Evolutionary conservation across 2,888 invertebrate genomes (phyloP), one percentile per base, ranked within the genome.

Genomic region (Agriopis leucophaearia): DNA sequence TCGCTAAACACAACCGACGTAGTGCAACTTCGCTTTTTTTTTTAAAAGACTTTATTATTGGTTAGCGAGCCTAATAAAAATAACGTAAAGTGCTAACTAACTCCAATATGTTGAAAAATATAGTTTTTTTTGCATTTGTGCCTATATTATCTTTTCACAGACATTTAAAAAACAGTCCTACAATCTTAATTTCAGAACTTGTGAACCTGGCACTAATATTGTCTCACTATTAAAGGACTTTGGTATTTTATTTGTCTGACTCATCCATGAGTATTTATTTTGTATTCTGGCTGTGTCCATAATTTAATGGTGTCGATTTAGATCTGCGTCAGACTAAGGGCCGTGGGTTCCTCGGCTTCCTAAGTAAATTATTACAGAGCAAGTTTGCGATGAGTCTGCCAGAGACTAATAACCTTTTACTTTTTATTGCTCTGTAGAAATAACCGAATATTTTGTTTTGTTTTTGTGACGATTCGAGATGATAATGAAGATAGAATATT

Each of bases 301-400:
- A 35, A 16, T 51, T 44, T 45, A 12, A 45, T 18, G 6, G n/a
- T 1, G 66, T 6, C 18, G 68, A 27, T 69, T 64, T 45, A 42
- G 6, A 38, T 65, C 27, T 66, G 65, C 65, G 66, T 47, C 59
- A 69, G 57, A 40, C 57, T 38, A 48, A 40, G 16, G 55, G 55
- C 42, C 50, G 44, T 47, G 60, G 64, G 69, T 65, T 68, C 64
- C 66, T 50, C 65, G 71, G 75, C 78, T 81, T 83, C 90, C 88
- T 61, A 88, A 91, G 86, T 92, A 91, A 92, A 92, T 92, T 92
- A 92, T 92, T 90, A 88, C 89, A 81, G 81, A 80, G 87, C 88
- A 90, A 91, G 87, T 91, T 90, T 89, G 83, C 88, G 89, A 91
- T 89, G 91, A 93, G 89, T 88, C 90, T 86, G 82, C 81, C 82